Evolutionary conservation across 2,113 vertebrate genomes (phyloP), one percentile per base, ranked within the genome.

Genomic region (Oryzias curvinotus): DNA sequence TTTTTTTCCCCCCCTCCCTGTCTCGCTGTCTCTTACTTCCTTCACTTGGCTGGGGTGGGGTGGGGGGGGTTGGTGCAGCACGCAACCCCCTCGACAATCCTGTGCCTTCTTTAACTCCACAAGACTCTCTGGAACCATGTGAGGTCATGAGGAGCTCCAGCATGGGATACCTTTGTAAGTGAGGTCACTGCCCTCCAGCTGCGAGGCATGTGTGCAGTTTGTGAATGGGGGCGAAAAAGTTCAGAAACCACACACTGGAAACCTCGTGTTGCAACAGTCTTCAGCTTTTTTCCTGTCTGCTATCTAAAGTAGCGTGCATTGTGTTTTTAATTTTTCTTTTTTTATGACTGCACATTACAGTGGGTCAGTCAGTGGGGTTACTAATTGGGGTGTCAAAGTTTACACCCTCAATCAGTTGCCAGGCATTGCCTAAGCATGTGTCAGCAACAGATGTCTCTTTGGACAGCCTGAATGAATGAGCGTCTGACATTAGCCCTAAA

Each of bases 121-220:
- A 92, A 83, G 93, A 92, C 25, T n/a, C 84, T 76, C 93, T 94
- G 1, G 94, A 96, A 72, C 94, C 93, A 62, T 90, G 92, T 65
- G 87, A 91, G 84, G 93, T 94, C 91, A 91, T 75, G 82, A 94
- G 93, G 90, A 95, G 94, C 90, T 92, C 93, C 93, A 98, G 96
- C 93, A 85, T 92, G 93, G 95, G 95, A 94, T 93, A 94, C 94
- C 94, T 97, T 85, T 95, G 96, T 98, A 94, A 98, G 97, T 98
- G 82, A 77, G 84, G 84, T 62, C 52, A 19, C 23, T 15, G 62
- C 53, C 53, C 52, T 66, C 43, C 46, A 12, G n/a, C 42, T 65
- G 14, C 62, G 49, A 56, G 68, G n/a, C 41, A 6, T 6, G 13
- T 49, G 10, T 28, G 8, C 26, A 60, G n/a, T 69, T 17, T 10